Base-by-base conservation (phyloP, 2,888 invertebrate genomes). In the Alloplasta piceator region DNA sequence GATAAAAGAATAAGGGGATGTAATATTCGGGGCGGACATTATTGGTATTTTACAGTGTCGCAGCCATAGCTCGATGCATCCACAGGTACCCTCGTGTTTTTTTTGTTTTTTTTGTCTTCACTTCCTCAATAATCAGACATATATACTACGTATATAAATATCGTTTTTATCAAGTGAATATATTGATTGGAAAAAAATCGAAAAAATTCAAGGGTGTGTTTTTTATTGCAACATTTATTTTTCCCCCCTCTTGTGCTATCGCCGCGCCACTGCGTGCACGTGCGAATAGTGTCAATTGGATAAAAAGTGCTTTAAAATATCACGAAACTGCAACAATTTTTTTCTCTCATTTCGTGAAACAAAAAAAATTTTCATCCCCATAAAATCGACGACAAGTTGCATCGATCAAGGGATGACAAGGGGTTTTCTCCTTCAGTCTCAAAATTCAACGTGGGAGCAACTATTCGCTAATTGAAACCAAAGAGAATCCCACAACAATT, bases 61-160 rank as follows among this genome's bases (percentile, higher is more conserved):
- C 90, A 90, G 90, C 90, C 89, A 89, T 90, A 90, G 90, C 90
- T 90, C 87, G 86, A 89, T 90, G 89, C 87, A 88, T 87, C 85
- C 86, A 87, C 89, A 90, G 90, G 90, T 90, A 90, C 90, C 90
- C 90, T 90, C 90, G 85, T 84, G 84, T 56, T 68, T 56, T 72
- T 58, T 70, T 56, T 68, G n/a, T 64, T 71, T 74, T 74, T 50
- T 5, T 39, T 60, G n/a, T 39, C 41, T 78, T 77, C 48, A 56
- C 81, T 83, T 60, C 55, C 36, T 71, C 50, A 66, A 74, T 39
- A 60, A 55, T 82, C 82, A 68, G 55, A 72, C 39, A 75, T 26
- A 16, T 36, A 58, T 46, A 26, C 5, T n/a, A 9, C 38, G 9
- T 50, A 67, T 67, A 39, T 10, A 55, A 46, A 71, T 9, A 39